Percentiles rank a stretch among this genome's conserved stretches.
Conservation (phyloP, 2,113 vertebrate genomes). For the Nymphicus hollandicus region DNA sequence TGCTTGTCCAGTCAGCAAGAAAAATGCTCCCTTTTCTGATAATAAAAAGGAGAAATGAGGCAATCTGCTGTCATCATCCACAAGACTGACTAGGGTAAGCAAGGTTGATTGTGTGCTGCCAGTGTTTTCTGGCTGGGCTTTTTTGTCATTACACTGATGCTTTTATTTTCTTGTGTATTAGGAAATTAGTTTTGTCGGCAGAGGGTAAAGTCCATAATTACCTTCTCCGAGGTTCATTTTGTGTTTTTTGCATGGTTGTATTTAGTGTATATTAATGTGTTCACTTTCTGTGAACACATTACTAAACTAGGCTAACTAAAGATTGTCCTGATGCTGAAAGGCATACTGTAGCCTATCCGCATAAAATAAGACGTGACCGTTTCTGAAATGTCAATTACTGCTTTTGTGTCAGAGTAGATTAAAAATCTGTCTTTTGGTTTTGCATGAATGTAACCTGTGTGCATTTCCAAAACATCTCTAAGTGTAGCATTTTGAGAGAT, state of each 20-base stretch:
- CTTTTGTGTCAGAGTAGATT: neutral
- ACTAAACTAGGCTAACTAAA: neutral
- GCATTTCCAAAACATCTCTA: neutral
- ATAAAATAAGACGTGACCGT: neutral
- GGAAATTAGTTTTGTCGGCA: neutral
- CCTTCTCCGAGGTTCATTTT: neutral
- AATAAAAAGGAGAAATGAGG: neutral
- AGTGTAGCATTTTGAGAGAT: neutral
- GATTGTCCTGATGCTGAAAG: neutral
- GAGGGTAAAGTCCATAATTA: neutral
- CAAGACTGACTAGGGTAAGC: neutral
- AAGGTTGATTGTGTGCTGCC: neutral
- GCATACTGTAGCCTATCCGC: neutral
- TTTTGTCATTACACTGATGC: neutral
- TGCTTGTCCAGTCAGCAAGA: neutral
- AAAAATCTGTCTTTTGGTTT: neutral
- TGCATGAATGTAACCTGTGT: rapidly evolving
- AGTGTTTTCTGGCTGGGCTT: neutral
- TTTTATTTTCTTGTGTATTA: neutral
- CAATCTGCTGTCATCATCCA: neutral
- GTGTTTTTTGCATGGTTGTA: neutral
- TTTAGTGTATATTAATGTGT: neutral
- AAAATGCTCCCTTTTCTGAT: neutral
- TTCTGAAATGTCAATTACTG: neutral
- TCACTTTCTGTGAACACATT: neutral